Percentiles rank a stretch among this genome's conserved stretches.
Evolutionary conservation across 2,888 invertebrate genomes (phyloP).

Genomic region (Trachelus iudaicus): DNA sequence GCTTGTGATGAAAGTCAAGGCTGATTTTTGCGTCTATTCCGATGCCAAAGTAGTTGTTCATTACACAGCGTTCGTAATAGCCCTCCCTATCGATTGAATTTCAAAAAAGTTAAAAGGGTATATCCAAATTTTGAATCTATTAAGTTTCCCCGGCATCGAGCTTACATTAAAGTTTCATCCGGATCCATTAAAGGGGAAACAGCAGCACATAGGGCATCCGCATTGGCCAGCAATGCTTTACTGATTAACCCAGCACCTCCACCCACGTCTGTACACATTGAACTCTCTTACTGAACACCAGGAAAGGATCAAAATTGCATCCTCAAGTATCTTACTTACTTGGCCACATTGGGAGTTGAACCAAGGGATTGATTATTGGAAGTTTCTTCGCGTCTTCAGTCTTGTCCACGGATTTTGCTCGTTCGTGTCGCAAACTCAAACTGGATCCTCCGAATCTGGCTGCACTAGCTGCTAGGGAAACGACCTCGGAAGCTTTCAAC

Average conservation of each 20-base stretch:
- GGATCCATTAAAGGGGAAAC: slow-evolving; percentile 96
- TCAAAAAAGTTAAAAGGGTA: slow-evolving; percentile 1
- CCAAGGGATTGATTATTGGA: slow-evolving; percentile 91
- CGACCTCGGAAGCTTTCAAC: slow-evolving; percentile 78
- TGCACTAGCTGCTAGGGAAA: slow-evolving; percentile 72
- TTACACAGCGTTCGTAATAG: slow-evolving; percentile 92
- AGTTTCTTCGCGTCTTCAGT: slow-evolving; percentile 72
- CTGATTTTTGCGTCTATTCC: slow-evolving; percentile 98
- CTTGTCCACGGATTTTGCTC: slow-evolving; percentile 69
- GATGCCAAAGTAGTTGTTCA: slow-evolving; percentile 99
- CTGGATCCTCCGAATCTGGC: slow-evolving; percentile 66
- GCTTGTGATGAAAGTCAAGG: slow-evolving; percentile 95
- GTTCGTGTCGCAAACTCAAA: slow-evolving; percentile 53
- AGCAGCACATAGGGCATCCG: slow-evolving; percentile 95
- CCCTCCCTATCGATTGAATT: slow-evolving; percentile 74
- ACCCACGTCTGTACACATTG: slow-evolving; percentile 70
- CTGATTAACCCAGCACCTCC: slow-evolving; percentile 89
- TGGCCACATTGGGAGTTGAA: slow-evolving; percentile 89
- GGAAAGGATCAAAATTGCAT: background rate
- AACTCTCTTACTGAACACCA: too few relatives aligned
- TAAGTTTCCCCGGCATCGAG: slow-evolving; percentile 11
- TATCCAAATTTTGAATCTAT: background rate
- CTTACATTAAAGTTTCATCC: slow-evolving; percentile 81
- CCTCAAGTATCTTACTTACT: slow-evolving; percentile 67
- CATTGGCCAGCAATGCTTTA: slow-evolving; percentile 94